Base-by-base conservation (phyloP, 2,113 vertebrate genomes). In the Smithornis capensis region DNA sequence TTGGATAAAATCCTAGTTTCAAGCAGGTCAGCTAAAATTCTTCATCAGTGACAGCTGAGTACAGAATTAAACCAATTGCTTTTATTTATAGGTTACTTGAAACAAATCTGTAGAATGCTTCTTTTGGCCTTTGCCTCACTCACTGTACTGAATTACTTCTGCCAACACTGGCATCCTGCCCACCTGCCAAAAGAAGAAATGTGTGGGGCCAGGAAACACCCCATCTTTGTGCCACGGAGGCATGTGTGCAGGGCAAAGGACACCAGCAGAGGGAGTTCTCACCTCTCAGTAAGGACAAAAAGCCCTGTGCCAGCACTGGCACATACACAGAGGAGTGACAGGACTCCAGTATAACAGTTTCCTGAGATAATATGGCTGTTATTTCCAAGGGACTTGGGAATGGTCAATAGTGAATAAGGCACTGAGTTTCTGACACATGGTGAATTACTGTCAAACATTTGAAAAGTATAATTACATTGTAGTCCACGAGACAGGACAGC, bases 181-280 rank as follows among this genome's bases (percentile, higher is more conserved):
- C 2, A 4, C 21, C 38, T 55, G 59, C 33, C 4, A 4, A 49
- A 42, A 38, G 10, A 73, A 19, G 21, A 67, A 73, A 71, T 5
- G 31, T 7, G 14, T 44, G 62, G 0, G 40, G 47, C 28, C 59
- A 77, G 56, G 42, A 77, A 42, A 50, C 53, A 81, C 1, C 23
- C 56, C 49, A 83, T 12, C 60, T 24, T 23, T 24, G 63, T 5
- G 45, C n/a, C 37, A 67, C 42, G 31, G 28, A 35, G 23, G 29
- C 29, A 24, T 3, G 5, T 17, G 67, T 17, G 44, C 40, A 53
- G 24, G 69, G 22, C 35, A 78, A 45, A 35, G 42, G 19, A 80
- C 70, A 83, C 56, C 88, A 93, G 83, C 85, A 96, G 85, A 92
- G 90, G 79, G 92, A 93, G 86, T 68, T 84, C 56, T 60, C 73